Evolutionary conservation across 2,797 vertebrate genomes (phyloP).

Genomic region (Halcyon chelicuti): DNA sequence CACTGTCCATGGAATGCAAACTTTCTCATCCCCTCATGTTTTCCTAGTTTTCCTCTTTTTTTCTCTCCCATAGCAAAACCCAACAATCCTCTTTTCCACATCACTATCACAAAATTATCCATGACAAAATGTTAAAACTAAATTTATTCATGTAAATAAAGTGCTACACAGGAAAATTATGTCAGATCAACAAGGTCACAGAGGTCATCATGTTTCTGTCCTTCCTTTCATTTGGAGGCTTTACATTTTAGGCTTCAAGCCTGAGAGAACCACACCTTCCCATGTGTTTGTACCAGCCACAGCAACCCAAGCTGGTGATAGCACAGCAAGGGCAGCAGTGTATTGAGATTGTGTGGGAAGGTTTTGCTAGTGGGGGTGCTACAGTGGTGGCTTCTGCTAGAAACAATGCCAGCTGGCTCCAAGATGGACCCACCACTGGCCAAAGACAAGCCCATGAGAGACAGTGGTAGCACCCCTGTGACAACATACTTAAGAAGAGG

Average conservation of each 20-base stretch:
- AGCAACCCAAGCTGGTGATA: not conserved
- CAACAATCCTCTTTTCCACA: not conserved
- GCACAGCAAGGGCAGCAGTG: not conserved
- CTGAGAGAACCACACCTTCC: not conserved
- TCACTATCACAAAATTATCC: not conserved
- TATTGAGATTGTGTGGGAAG: no score
- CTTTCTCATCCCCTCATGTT: not conserved
- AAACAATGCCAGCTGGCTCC: rapidly evolving
- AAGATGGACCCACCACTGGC: not conserved
- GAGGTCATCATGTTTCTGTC: not conserved
- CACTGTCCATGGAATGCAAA: not conserved
- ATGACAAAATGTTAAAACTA: not conserved
- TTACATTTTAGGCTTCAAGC: not conserved
- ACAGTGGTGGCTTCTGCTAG: no score
- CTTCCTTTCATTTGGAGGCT: not conserved
- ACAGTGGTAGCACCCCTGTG: not conserved
- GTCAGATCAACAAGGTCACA: not conserved
- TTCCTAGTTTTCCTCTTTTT: not conserved
- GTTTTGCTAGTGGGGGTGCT: no score
- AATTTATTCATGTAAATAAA: not conserved
- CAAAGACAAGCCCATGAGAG: not conserved
- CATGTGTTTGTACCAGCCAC: not conserved
- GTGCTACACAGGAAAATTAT: not conserved
- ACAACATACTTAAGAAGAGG: not conserved
- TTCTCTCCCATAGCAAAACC: not conserved